Base-by-base conservation (phyloP, 2,113 vertebrate genomes). In the Lepus americanus region DNA sequence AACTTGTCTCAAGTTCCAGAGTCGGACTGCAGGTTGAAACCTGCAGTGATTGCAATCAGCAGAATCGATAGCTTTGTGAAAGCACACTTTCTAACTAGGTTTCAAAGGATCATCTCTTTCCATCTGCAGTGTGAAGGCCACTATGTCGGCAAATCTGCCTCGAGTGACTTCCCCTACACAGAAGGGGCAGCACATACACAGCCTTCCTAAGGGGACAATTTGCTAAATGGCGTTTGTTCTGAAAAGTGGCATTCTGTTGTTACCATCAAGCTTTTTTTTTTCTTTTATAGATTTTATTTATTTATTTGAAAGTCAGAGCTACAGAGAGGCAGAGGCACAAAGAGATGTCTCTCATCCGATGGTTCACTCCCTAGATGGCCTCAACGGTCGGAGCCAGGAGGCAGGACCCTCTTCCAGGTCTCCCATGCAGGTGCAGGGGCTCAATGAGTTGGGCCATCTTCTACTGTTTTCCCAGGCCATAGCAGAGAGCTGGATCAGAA, bases 1-100 rank as follows among this genome's bases (percentile, higher is more conserved):
- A 83, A 95, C 87, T 94, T 79, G 80, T 94, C 94, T 96, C 22
- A 89, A 94, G 94, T 95, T 92, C 92, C 96, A 97, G 96, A 94
- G 94, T 73, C 78, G 64, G 67, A 90, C 70, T 90, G 81, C 97
- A 97, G 94, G 97, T 90, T 97, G 90, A 87, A 96, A 96, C 97
- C 92, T 96, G 97, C 96, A 89, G 76, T 87, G 88, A 95, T 88
- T 59, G 3, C 73, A 90, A 97, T 92, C 96, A 88, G 85, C 66
- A 74, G 78, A 94, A 97, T 95, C 27, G n/a, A 95, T 80, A 95
- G 92, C 53, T 95, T 96, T 96, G 86, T 91, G 88, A 96, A 92
- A 81, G 90, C 79, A 78, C 83, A 61, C 90, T 82, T 90, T 90
- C 78, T 31, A 83, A 86, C 64, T 61, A 87, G 87, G 79, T 92